Conservation (phyloP, 2,888 invertebrate genomes). For the Norana najaformis region DNA sequence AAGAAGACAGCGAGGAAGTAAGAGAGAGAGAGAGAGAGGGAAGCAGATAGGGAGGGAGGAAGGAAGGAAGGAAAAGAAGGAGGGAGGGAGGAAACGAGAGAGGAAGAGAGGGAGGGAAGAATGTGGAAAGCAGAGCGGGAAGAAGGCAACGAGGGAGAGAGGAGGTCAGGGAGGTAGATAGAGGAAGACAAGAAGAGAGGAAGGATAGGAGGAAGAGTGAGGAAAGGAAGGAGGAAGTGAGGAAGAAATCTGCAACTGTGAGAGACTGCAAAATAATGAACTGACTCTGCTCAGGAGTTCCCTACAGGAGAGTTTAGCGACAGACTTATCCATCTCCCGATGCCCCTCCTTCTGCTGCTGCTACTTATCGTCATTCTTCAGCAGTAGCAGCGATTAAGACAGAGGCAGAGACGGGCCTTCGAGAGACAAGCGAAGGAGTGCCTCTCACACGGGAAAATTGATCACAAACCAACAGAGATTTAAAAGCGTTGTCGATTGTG, state of each 20-base stretch:
- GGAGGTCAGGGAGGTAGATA: background rate
- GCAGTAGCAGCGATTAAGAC: background rate
- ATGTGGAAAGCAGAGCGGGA: background rate
- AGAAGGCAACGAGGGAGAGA: background rate
- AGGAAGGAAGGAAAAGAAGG: background rate
- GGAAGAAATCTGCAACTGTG: background rate
- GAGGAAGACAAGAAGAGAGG: background rate
- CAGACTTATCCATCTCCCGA: background rate
- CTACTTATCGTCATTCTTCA: background rate
- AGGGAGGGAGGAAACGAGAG: background rate
- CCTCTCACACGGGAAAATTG: conserved; percentile 5
- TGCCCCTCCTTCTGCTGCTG: background rate
- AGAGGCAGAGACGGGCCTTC: background rate
- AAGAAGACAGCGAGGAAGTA: background rate
- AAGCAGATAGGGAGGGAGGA: background rate
- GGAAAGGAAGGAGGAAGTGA: background rate
- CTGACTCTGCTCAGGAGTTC: background rate
- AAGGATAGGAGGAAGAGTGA: background rate
- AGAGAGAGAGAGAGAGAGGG: background rate
- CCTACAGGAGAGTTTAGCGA: background rate
- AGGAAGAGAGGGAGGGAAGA: background rate
- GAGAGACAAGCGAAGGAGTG: background rate
- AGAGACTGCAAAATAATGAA: background rate
- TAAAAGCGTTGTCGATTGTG: conserved; percentile 13
- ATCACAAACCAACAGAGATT: conserved; percentile 13